Evolutionary conservation across 2,888 invertebrate species (phyloP), one percentile per base, ranked within the genome.

Genomic region (Dione vanillae): DNA sequence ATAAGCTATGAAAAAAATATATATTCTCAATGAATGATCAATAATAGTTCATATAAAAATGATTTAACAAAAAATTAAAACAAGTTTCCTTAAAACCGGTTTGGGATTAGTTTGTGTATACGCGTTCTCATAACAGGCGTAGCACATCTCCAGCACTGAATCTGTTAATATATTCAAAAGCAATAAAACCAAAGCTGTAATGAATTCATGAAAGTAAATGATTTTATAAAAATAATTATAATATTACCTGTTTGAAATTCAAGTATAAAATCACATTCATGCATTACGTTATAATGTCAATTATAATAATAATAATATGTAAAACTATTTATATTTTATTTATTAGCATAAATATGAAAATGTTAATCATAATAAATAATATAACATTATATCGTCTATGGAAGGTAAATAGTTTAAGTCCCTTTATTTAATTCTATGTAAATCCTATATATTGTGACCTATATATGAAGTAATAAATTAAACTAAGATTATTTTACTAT

Each of bases 401-500:
- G 16, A 49, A 2, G 47, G 10, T 19, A 10, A 49, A 6, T 54
- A 16, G 16, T 16, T 16, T 14, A 35, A n/a, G 11, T 54, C 10
- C 5, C 37, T 16, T 37, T 54, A 16, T 35, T 35, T 14, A 54
- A 35, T 54, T 37, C n/a, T n/a, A n/a, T n/a, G n/a, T n/a, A n/a
- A n/a, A n/a, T 43, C n/a, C 20, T 9, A 43, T 43, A n/a, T n/a
- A 59, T 40, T 14, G 3, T 67, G 61, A 61, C 51, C 59, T 54
- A 1, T 52, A 16, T 64, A 19, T 12, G 14, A 51, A 20, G 37
- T 40, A 51, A 16, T 37, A 49, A 43, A 43, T 62, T 45, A 45
- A 37, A 45, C 41, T 68, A 16, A 45, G 47, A 40, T n/a, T 61
- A 61, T 40, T 20, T 52, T 45, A 68, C 20, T 52, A 54, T 54